Base-by-base conservation (phyloP, 1,140 invertebrate genomes). In the Fopius arisanus region DNA sequence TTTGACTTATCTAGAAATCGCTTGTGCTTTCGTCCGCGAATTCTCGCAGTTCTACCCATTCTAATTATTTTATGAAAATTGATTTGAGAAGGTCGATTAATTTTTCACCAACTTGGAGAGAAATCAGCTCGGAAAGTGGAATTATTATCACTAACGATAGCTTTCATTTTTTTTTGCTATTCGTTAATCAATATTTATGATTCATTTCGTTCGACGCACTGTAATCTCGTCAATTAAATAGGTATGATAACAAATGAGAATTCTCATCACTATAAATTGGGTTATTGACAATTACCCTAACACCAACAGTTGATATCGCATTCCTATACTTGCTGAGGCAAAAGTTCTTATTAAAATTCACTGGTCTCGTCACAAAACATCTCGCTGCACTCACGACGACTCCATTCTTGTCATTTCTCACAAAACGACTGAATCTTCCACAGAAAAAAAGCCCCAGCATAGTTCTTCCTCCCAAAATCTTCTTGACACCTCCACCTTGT, bases 41-140 rank as follows among this genome's bases (percentile, higher is more conserved):
- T 88, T 70, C 89, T 85, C 74, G 80, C 80, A 4, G 89, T 89
- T 74, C 89, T 85, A 63, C 90, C 89, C 90, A 90, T 90, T 0
- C 3, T 43, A 43, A 43, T 43, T 43, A n/a, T 14, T 7, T 31
- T 3, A 31, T 31, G 3, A 4, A 31, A 7, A 3, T 31, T 3
- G 29, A 7, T 3, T 31, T 3, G 29, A 31, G 29, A 31, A 31
- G 3, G 29, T 31, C 3, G 29, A 31, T 31, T 31, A 7, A 31
- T 31, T 31, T 3, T 31, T n/a, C n/a, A n/a, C n/a, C n/a, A n/a
- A n/a, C n/a, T n/a, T n/a, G n/a, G n/a, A n/a, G n/a, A n/a, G n/a
- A n/a, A n/a, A n/a, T n/a, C n/a, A n/a, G n/a, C n/a, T n/a, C n/a
- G n/a, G n/a, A n/a, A n/a, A n/a, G n/a, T n/a, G n/a, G n/a, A n/a